Conservation (phyloP, 1,140 invertebrate genomes). For the Lepidurus apus region DNA sequence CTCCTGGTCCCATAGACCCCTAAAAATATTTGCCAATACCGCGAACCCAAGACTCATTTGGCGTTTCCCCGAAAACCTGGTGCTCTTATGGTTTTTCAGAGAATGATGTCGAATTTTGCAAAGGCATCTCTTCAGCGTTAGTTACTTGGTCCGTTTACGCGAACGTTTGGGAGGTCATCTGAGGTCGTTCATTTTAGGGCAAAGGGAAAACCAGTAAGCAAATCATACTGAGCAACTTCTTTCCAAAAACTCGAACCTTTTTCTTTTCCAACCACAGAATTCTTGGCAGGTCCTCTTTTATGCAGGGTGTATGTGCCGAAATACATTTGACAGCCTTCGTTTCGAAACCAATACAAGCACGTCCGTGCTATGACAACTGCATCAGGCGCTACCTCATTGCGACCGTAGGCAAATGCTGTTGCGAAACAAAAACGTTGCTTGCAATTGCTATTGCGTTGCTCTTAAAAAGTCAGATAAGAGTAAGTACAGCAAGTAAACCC, state of each 20-base stretch:
- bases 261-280: background rate
- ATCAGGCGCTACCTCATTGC: too few relatives aligned
- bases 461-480: too few relatives aligned
- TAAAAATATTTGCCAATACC: conserved; percentile 20
- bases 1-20: background rate
- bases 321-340: background rate
- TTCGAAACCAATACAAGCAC: background rate
- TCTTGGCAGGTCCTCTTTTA: background rate
- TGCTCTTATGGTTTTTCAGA: background rate
- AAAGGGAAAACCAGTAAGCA: background rate
- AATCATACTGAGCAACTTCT: background rate
- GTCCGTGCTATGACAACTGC: too few relatives aligned
- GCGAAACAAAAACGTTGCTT: too few relatives aligned
- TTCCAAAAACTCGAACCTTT: background rate
- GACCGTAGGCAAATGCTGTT: too few relatives aligned
- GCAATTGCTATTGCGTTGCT: too few relatives aligned
- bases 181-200: background rate
- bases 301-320: background rate
- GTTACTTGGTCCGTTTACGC: background rate
- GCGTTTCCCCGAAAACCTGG: background rate
- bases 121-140: background rate
- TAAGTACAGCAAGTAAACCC: too few relatives aligned
- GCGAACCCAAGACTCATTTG: background rate
- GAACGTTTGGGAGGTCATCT: background rate
- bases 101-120: background rate